Evolutionary conservation across 1,140 invertebrate genomes (phyloP).

Genomic region (Centruroides vittatus): DNA sequence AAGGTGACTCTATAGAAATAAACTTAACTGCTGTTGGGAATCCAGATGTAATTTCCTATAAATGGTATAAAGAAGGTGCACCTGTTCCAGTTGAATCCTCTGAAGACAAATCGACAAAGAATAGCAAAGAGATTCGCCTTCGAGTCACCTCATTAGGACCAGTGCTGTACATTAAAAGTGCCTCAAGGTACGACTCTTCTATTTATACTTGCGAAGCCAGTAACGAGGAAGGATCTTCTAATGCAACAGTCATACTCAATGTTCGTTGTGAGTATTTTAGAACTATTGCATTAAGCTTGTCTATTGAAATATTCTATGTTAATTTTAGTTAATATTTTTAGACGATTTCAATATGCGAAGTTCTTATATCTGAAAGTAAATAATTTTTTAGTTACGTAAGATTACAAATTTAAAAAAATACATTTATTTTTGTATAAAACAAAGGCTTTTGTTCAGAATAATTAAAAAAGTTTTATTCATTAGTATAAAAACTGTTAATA

Average conservation of each 20-base stretch:
- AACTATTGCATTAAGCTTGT: too few relatives aligned
- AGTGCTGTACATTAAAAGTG: conserved; percentile 62
- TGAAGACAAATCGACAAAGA: too few relatives aligned
- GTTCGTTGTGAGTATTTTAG: conserved; percentile 66
- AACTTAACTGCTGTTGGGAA: conserved; percentile 67
- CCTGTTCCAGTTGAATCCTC: background rate
- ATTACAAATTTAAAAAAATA: too few relatives aligned
- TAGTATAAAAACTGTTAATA: too few relatives aligned
- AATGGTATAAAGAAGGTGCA: conserved; percentile 46
- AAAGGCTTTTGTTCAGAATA: too few relatives aligned
- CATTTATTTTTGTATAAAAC: too few relatives aligned
- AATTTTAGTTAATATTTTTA: too few relatives aligned
- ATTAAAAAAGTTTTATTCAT: too few relatives aligned
- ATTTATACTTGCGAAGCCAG: conserved; percentile 71
- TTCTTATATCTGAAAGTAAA: too few relatives aligned
- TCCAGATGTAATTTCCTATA: conserved; percentile 60
- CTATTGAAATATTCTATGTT: too few relatives aligned
- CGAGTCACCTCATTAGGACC: conserved; percentile 57
- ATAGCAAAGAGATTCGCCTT: background rate
- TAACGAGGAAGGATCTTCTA: conserved; percentile 70
- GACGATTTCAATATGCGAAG: too few relatives aligned
- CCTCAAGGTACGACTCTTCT: conserved; percentile 65
- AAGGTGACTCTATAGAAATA: conserved; percentile 69
- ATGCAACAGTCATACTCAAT: conserved; percentile 62
- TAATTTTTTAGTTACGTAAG: too few relatives aligned